Conservation (phyloP, 2,113 vertebrate genomes). For the Chaenogobius annularis region DNA sequence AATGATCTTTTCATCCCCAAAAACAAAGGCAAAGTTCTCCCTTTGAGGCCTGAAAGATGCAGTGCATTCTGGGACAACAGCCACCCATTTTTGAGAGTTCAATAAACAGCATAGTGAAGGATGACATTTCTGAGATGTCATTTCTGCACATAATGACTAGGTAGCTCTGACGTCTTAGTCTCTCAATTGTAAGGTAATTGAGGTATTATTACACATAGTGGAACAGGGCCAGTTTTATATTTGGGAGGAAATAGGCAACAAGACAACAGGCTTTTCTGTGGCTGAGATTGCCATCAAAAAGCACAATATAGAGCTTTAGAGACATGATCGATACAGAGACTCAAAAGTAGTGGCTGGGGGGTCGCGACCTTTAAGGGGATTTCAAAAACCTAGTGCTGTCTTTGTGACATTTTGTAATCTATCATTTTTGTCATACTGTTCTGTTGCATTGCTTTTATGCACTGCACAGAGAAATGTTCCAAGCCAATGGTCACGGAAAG, state of each 20-base stretch:
- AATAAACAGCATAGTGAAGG: constrained; percentile 45
- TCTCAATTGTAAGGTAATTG: constrained; percentile 65
- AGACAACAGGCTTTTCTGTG: constrained; percentile 35
- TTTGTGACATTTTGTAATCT: constrained; percentile 31
- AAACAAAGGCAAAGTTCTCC: constrained; percentile 10
- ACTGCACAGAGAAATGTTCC: background rate
- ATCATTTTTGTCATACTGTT: constrained; percentile 22
- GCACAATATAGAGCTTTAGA: constrained; percentile 42
- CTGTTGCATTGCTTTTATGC: constrained; percentile 8
- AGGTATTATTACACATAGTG: constrained; percentile 61
- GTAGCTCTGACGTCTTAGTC: constrained; percentile 31
- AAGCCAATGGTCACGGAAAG: background rate
- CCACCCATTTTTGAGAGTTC: constrained; percentile 27
- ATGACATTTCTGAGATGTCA: constrained; percentile 53
- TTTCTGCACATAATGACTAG: constrained; percentile 52
- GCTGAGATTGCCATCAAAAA: constrained; percentile 55
- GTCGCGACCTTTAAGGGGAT: constrained; percentile 42
- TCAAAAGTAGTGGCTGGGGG: constrained; percentile 31
- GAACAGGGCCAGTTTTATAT: constrained; percentile 62
- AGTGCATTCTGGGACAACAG: constrained; percentile 15
- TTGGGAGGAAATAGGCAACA: constrained; percentile 49
- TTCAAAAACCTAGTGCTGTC: constrained; percentile 25
- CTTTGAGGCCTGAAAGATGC: constrained; percentile 15
- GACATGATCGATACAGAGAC: constrained; percentile 47
- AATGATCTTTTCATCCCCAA: constrained; percentile 1